Evolutionary conservation across 53 echinoderm and acorn worm genomes (phyloP).

Genomic region (Stichopus horrens): DNA sequence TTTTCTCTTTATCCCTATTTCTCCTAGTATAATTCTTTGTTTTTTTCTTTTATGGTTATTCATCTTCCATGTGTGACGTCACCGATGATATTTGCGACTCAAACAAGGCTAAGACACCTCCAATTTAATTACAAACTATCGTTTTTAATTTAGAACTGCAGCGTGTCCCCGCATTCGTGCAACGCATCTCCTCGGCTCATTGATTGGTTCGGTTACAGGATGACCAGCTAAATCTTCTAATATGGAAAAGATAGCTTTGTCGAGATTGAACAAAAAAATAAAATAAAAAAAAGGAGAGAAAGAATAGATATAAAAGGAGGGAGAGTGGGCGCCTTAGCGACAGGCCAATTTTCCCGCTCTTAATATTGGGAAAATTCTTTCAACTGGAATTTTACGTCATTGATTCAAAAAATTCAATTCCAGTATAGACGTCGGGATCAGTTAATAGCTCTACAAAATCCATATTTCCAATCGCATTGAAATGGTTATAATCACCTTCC

Average conservation of each 20-base stretch:
- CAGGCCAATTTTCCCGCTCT: conserved; percentile 16
- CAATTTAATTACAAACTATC: conserved; percentile 18
- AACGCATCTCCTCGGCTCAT: background rate
- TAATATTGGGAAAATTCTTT: conserved; percentile 32
- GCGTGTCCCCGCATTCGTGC: conserved; percentile 7
- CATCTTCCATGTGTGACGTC: background rate
- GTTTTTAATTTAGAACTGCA: background rate
- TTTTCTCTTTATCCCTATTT: background rate
- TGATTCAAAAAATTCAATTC: conserved; percentile 40
- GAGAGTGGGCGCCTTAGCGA: conserved; percentile 38
- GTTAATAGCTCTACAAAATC: conserved; percentile 43
- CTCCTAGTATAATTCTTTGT: background rate
- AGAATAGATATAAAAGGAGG: background rate
- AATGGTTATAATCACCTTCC: conserved; percentile 47
- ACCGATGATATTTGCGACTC: background rate
- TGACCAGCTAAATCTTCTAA: conserved; percentile 39
- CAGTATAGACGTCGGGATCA: conserved; percentile 42
- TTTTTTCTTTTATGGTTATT: background rate
- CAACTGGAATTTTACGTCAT: conserved; percentile 43
- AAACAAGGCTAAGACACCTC: background rate
- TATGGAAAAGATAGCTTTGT: conserved; percentile 33
- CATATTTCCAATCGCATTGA: conserved; percentile 44
- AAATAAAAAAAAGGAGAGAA: no score
- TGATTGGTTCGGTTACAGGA: conserved; percentile 35
- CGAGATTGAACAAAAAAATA: conserved; percentile 25